Base-by-base conservation (phyloP, 2,888 invertebrate genomes). In the Trisateles emortualis region DNA sequence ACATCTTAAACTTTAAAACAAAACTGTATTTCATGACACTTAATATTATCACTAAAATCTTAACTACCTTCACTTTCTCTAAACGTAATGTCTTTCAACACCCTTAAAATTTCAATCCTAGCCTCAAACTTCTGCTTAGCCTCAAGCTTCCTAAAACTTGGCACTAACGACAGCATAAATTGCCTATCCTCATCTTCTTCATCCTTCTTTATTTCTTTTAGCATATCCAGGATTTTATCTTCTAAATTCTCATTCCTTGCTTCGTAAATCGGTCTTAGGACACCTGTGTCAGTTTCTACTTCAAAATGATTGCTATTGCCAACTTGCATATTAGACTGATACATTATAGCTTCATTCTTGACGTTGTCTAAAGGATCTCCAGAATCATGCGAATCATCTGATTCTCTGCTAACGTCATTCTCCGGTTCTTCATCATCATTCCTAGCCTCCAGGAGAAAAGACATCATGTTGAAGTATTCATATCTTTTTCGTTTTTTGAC, bases 111-210 rank as follows among this genome's bases (percentile, higher is more conserved):
- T 58, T 79, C 83, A 48, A 88, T 87, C 29, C 78, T 81, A 0
- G 86, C 88, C 48, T 84, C 83, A 54, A 84, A 81, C 61, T 84
- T 87, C 53, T 83, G 79, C 36, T 73, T 81, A 13, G 76, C 76
- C 10, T 68, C 72, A 1, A 88, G 52, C 44, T 83, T 83, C 48
- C 77, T 81, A 52, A 87, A 84, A 46, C 80, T 79, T 0, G 84
- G 83, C 24, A 87, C 74, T 8, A 88, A 49, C 0, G 87, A 87
- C 13, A 87, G 26, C 56, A 85, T 74, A 29, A 88, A 87, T 42
- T 86, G 84, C 19, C 76, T 81, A 22, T 87, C 88, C 17, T 84
- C 84, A 22, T 87, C 85, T 26, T 75, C 76, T 45, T 82, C 84
- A 26, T 78, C 74, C 22, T 66, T 78, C 54, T 76, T 83, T 5